Conservation (phyloP, 2,888 invertebrate species). For the Caenorhabditis wallacei region DNA sequence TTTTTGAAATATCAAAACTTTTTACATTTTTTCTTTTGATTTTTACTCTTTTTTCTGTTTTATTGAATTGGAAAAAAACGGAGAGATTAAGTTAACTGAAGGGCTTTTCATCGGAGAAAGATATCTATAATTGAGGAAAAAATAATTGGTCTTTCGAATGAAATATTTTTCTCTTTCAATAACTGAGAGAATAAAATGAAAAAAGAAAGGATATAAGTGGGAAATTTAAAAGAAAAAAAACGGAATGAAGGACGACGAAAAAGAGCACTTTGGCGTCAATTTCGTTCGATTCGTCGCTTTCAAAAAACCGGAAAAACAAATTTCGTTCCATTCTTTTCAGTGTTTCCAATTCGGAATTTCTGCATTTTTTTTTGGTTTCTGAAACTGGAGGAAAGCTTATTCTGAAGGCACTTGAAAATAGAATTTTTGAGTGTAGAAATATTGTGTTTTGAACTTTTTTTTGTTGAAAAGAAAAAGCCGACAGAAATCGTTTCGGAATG, state of each 20-base stretch:
- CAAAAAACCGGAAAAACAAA: slow-evolving; percentile 33
- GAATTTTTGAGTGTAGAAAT: slow-evolving; percentile 5
- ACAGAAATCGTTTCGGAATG: slow-evolving; percentile 3
- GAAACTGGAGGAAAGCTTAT: neutral
- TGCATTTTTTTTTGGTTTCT: neutral
- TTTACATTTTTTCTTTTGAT: slow-evolving; percentile 5
- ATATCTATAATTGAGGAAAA: slow-evolving; percentile 4
- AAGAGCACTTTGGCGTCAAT: slow-evolving; percentile 35
- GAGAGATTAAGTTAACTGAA: neutral
- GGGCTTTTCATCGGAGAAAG: neutral
- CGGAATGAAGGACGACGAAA: slow-evolving; percentile 32
- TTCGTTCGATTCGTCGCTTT: slow-evolving; percentile 37
- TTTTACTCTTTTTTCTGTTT: neutral
- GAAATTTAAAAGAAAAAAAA: slow-evolving; percentile 23
- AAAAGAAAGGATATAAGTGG: slow-evolving; percentile 13
- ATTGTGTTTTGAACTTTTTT: slow-evolving; percentile 21
- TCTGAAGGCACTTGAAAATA: slow-evolving; percentile 10
- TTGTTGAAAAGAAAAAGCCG: neutral
- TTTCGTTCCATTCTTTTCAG: slow-evolving; percentile 14
- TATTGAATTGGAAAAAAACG: neutral
- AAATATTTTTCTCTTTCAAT: slow-evolving; percentile 2
- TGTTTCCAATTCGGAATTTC: slow-evolving; percentile 7
- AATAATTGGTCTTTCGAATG: slow-evolving; percentile 25
- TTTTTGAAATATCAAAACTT: slow-evolving; percentile 5
- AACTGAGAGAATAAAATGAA: neutral